A percentile compares a stretch with the other conserved stretches of the same genome.
Conservation (phyloP, 2,113 vertebrate species). For the Potamarius usumacintae region DNA sequence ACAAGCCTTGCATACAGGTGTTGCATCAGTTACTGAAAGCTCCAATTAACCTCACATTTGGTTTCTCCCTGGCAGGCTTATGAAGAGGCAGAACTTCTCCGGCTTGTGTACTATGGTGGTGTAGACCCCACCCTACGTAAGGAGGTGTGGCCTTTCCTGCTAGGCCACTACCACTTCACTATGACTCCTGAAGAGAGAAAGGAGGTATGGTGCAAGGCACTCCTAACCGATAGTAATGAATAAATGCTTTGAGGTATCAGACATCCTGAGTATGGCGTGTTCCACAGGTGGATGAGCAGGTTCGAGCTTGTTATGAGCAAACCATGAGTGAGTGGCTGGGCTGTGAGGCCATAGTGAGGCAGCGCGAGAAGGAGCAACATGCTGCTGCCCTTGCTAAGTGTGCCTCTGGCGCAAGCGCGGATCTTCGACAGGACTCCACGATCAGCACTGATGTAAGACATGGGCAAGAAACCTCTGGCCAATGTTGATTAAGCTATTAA, state of each 20-base stretch:
- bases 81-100: conserved; percentile 85
- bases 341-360: conserved; percentile 90
- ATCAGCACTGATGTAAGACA: conserved; percentile 83
- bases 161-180: conserved; percentile 95
- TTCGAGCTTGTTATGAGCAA: conserved; percentile 82
- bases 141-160: conserved; percentile 94
- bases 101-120: conserved; percentile 92
- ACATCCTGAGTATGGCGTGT: neutral
- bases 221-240: neutral
- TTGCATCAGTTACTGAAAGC: neutral
- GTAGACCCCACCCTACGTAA: conserved; percentile 88
- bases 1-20: neutral
- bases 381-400: conserved; percentile 90
- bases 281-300: conserved; percentile 84
- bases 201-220: conserved; percentile 74
- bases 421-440: conserved; percentile 90
- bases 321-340: conserved; percentile 96
- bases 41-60: neutral
- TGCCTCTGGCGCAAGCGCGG: conserved; percentile 86
- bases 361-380: conserved; percentile 91
- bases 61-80: conserved; percentile 74
- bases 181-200: conserved; percentile 83
- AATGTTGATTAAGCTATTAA: conserved; percentile 58
- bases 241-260: neutral
- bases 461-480: neutral